phyloP scores from a whole-genome alignment of 2,113 vertebrate species.

The Phalacrocorax pelagicus region DNA sequence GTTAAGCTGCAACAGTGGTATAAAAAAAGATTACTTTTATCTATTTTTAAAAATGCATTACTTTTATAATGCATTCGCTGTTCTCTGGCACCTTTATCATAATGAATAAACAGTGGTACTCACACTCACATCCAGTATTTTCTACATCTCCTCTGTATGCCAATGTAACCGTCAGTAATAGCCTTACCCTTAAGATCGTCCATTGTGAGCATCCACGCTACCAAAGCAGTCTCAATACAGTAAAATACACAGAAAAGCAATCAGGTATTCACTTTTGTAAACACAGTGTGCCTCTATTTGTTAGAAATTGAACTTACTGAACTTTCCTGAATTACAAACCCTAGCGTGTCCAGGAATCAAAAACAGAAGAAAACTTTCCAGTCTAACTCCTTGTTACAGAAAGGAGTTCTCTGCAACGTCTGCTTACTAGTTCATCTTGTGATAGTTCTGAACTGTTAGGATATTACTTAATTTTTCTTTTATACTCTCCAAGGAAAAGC shows the following conservation, averaged over 20 bases:
- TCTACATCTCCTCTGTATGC: background rate
- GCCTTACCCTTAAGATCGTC: background rate
- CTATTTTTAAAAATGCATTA: background rate
- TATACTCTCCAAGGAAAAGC: background rate
- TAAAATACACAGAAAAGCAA: background rate
- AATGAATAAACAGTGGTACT: background rate
- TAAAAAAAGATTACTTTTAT: background rate
- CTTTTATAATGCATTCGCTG: background rate
- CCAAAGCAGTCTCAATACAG: background rate
- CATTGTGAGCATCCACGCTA: background rate
- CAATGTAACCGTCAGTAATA: background rate
- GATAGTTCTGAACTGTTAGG: background rate
- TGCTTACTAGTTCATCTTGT: background rate
- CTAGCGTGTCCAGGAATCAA: background rate
- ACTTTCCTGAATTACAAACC: background rate
- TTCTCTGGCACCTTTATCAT: background rate
- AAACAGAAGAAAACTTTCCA: background rate
- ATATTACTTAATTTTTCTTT: background rate
- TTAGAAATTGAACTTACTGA: background rate
- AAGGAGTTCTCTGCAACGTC: background rate
- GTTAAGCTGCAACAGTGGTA: background rate
- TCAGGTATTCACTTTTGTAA: background rate
- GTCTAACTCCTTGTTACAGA: background rate
- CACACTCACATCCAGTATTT: background rate
- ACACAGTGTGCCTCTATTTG: background rate